Conservation (phyloP, 2,113 vertebrate species). For the Lontra canadensis region DNA sequence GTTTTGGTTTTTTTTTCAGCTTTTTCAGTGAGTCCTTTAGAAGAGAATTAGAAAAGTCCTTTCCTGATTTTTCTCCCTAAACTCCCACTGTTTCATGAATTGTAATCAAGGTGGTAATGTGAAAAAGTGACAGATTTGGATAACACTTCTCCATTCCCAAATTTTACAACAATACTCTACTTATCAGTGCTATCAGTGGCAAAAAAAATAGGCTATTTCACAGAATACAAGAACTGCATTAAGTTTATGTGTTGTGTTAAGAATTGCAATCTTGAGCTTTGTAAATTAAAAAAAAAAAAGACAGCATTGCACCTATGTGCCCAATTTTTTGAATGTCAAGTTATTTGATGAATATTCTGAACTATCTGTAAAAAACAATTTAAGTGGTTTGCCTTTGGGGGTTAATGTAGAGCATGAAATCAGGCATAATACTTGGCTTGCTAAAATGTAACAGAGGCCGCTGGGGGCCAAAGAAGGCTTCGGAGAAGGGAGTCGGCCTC, state of each 20-base stretch:
- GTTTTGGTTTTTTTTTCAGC: neutral
- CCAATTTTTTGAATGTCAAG: neutral
- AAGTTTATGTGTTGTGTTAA: neutral
- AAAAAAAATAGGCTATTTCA: neutral
- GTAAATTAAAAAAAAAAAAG: neutral
- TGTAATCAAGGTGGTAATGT: neutral
- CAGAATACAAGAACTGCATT: neutral
- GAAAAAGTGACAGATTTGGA: neutral
- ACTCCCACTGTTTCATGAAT: neutral
- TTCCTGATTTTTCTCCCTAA: neutral
- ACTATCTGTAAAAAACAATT: neutral
- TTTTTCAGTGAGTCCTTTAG: neutral
- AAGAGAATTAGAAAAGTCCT: neutral
- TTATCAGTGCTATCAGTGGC: neutral
- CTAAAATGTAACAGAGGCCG: no score
- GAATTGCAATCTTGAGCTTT: neutral
- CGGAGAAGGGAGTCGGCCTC: no score
- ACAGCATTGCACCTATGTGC: neutral
- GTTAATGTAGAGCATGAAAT: no score
- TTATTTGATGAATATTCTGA: neutral
- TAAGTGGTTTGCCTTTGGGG: neutral
- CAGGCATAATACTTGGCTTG: no score
- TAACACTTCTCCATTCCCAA: neutral
- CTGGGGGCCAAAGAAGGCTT: no score
- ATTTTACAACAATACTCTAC: neutral